Conservation (phyloP, 1,140 invertebrate genomes). For the Hyphantria cunea region DNA sequence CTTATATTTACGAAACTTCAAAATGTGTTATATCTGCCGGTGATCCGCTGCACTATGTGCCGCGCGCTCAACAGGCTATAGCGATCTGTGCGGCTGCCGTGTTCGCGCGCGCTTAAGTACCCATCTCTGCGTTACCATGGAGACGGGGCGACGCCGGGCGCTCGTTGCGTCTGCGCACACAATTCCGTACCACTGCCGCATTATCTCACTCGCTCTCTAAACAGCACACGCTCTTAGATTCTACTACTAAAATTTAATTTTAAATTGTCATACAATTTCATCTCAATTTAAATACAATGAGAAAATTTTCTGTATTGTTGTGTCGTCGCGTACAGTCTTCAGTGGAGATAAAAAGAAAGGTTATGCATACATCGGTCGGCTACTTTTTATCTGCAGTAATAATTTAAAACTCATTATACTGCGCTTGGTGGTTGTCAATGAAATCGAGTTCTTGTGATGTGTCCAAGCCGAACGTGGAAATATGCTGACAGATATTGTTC, state of each 20-base stretch:
- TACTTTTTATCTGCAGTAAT: constrained; percentile 77
- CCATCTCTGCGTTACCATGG: constrained; percentile 56
- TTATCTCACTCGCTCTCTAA: constrained; percentile 15
- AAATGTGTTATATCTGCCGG: constrained; percentile 59
- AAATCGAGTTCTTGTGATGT: constrained; percentile 80
- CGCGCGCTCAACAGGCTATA: constrained; percentile 68
- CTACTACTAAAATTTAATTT: constrained; percentile 6
- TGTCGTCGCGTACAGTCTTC: constrained; percentile 51
- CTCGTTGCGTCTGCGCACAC: constrained; percentile 39
- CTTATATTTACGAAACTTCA: constrained; percentile 79
- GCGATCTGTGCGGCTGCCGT: constrained; percentile 57
- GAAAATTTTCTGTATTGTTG: neutral
- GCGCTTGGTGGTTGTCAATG: constrained; percentile 73
- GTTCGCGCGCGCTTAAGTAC: constrained; percentile 60
- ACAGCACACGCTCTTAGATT: constrained; percentile 24
- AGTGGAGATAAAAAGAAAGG: constrained; percentile 71
- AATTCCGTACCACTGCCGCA: constrained; percentile 17
- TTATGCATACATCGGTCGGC: constrained; percentile 59
- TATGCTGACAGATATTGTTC: constrained; percentile 80
- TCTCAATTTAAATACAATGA: neutral
- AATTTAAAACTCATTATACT: constrained; percentile 79
- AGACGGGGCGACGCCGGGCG: constrained; percentile 66
- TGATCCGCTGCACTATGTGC: constrained; percentile 74
- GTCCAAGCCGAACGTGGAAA: constrained; percentile 73
- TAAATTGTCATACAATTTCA: constrained; percentile 1